A percentile compares a stretch with the other conserved stretches of the same genome.
These are phyloP conservation scores for Neodiprion fabricii DNA, from an alignment of 1,140 invertebrate genomes.

Conservation along the genomic window DNA sequence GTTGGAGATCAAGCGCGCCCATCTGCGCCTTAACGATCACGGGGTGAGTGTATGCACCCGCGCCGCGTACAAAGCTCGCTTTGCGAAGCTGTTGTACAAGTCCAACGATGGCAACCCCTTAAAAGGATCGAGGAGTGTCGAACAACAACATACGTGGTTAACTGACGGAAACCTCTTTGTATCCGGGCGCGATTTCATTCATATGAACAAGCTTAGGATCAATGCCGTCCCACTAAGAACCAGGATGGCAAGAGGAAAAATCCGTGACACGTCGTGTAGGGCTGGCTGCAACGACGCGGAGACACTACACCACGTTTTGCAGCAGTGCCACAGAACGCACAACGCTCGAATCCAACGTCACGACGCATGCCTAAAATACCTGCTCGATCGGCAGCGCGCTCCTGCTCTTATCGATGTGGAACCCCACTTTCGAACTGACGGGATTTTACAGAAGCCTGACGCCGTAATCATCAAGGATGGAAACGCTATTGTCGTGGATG, in stretches of 20 bases:
- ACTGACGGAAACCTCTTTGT: conserved; percentile 1
- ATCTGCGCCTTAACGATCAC: conserved; percentile 4
- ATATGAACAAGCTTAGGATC: neutral
- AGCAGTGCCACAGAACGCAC: too few relatives aligned
- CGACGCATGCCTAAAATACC: too few relatives aligned
- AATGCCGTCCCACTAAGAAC: conserved; percentile 7
- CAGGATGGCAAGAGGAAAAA: conserved; percentile 3
- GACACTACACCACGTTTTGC: too few relatives aligned
- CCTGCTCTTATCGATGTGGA: neutral
- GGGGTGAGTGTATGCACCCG: neutral
- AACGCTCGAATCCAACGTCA: too few relatives aligned
- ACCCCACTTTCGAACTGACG: too few relatives aligned
- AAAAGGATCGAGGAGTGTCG: neutral
- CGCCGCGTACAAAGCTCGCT: conserved; percentile 3
- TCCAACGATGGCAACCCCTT: neutral
- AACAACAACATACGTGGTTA: conserved; percentile 1
- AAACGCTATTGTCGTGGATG: too few relatives aligned
- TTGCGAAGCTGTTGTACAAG: conserved; percentile 3
- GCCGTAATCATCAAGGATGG: too few relatives aligned
- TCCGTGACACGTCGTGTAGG: too few relatives aligned
- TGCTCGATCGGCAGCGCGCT: neutral
- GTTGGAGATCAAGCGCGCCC: conserved; percentile 6
- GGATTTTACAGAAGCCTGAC: too few relatives aligned
- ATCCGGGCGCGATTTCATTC: conserved; percentile 6
- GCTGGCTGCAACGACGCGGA: too few relatives aligned